Conservation (phyloP, 2,888 invertebrate species). For the Coenonympha glycerion region DNA sequence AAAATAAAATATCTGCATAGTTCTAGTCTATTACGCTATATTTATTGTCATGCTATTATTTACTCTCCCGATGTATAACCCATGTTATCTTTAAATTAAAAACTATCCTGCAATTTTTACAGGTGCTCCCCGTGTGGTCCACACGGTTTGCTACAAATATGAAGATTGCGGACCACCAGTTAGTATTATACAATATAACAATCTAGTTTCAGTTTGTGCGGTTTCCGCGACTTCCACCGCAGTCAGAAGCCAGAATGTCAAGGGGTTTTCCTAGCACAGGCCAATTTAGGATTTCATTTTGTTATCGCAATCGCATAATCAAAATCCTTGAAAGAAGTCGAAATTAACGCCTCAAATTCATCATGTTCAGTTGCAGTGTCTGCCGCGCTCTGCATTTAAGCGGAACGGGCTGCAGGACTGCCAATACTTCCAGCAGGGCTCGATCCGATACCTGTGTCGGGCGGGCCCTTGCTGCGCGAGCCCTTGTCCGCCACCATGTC, state of each 20-base stretch:
- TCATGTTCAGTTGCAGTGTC: slow-evolving; percentile 63
- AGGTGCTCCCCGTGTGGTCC: slow-evolving; percentile 71
- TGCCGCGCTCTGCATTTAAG: slow-evolving; percentile 72
- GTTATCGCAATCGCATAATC: too few species aligned
- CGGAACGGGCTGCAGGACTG: slow-evolving; percentile 71
- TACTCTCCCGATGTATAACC: background rate
- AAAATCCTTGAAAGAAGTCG: too few species aligned
- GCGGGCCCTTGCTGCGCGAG: slow-evolving; percentile 46
- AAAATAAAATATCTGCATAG: too few species aligned
- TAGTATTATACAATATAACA: too few species aligned
- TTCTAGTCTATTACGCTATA: too few species aligned
- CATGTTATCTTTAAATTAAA: background rate
- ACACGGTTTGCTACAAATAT: slow-evolving; percentile 71
- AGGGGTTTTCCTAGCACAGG: too few species aligned
- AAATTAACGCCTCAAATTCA: too few species aligned
- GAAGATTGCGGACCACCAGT: slow-evolving; percentile 72
- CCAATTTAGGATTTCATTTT: too few species aligned
- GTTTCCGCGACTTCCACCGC: too few species aligned
- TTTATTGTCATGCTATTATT: background rate
- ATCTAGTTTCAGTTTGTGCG: too few species aligned
- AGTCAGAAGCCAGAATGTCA: too few species aligned
- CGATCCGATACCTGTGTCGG: slow-evolving; percentile 69
- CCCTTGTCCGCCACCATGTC: slow-evolving; percentile 63
- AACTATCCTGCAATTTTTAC: slow-evolving; percentile 29
- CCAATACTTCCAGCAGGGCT: slow-evolving; percentile 71